Evolutionary conservation across 2,797 vertebrate genomes (phyloP), one percentile per base, ranked within the genome.

Genomic region (Ceryle rudis): DNA sequence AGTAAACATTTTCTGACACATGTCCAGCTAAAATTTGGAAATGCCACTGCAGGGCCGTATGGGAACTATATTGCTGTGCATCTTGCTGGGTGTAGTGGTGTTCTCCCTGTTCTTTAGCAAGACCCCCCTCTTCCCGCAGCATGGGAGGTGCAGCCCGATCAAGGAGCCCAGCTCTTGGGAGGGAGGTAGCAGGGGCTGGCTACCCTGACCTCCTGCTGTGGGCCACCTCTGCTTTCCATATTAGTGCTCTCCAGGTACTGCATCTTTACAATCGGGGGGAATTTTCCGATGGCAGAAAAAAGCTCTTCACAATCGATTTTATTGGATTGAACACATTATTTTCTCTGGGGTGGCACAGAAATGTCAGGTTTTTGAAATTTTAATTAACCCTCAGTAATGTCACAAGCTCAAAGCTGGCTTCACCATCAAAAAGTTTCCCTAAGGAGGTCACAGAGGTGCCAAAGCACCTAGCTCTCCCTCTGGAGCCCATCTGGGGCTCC

Each of bases 151-250:
- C 14, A 54, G 37, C 29, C 52, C 6, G 3, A n/a, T 17, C 3
- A 5, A 46, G 66, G 7, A 65, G 21, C 73, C 29, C 29, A 54
- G 2, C 15, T 55, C 7, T 1, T 2, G 10, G 6, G 7, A 86
- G 29, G 33, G 31, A 51, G 54, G 49, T 39, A 58, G 14, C 4
- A 1, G 6, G 2, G 46, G 9, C 23, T 1, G 3, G 19, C n/a
- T 28, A 8, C 20, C 4, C 23, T 42, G 33, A 62, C 21, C 19
- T 75, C 64, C 29, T 71, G 29, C 74, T 33, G 5, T 23, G 12
- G 42, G 25, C 52, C 64, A 61, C 61, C 6, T 2, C 44, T 0
- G 0, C 4, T 0, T 47, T 52, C 66, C 39, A 21, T 2, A 0
- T 14, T 7, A 42, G 22, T 39, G 10, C 37, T 71, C 33, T 74